A percentile compares a stretch with the other conserved stretches of the same genome.
Conservation (phyloP, 2,113 vertebrate genomes). For the Xiphorhynchus elegans region DNA sequence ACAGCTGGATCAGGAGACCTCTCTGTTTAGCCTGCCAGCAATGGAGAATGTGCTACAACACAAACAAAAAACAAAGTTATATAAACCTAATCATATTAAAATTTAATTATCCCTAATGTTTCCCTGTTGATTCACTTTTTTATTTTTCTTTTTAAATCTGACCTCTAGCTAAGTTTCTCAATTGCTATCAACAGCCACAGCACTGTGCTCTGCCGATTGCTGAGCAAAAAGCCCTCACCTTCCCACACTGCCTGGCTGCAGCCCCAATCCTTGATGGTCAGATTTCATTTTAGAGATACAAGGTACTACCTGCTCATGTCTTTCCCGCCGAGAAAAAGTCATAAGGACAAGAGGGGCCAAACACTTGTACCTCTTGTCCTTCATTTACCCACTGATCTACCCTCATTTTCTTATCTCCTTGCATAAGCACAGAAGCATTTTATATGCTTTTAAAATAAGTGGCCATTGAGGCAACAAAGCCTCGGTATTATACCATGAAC, state of each 20-base stretch:
- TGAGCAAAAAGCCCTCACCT: background rate
- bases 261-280: background rate
- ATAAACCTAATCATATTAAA: conserved; percentile 12
- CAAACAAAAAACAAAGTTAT: too few species aligned
- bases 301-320: background rate
- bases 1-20: background rate
- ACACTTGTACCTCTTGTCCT: background rate
- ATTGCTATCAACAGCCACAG: background rate
- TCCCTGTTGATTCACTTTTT: background rate
- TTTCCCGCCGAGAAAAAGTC: background rate
- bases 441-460: background rate
- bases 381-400: background rate
- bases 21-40: background rate
- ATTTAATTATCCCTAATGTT: background rate
- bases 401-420: background rate
- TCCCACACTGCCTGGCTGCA: background rate
- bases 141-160: background rate
- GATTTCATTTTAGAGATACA: background rate
- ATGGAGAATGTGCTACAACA: background rate
- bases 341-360: background rate
- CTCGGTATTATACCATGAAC: rapidly evolving
- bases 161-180: background rate
- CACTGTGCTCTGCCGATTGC: background rate
- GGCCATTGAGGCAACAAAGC: background rate
- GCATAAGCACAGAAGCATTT: background rate